Evolutionary conservation across 2,797 vertebrate species (phyloP), one percentile per base, ranked within the genome.

Genomic region (Sarcoramphus papa): DNA sequence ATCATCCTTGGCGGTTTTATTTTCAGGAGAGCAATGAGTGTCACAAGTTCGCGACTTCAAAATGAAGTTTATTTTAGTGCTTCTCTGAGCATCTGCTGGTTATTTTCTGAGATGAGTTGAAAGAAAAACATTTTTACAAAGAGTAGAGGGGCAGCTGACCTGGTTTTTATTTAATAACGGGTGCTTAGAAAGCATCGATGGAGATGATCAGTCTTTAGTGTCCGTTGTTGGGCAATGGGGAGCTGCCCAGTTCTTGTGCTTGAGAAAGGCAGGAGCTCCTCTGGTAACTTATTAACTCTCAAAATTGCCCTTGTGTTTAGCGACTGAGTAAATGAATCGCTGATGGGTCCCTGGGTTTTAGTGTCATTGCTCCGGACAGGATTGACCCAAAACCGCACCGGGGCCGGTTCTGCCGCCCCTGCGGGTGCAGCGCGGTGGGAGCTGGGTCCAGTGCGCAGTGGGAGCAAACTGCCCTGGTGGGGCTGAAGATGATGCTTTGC

Each of bases 1-100:
- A 78, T 97, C 96, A 92, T 76, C 88, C 50, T 90, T 92, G 96
- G 86, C 21, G 25, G 92, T 87, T 97, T 96, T 97, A 91, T 96
- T 96, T 97, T 93, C 95, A n/a, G 50, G 75, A 92, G 96, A 97
- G 93, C 70, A 79, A 65, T 7, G 75, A 43, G 70, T 93, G 88
- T 93, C 93, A 50, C 76, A 14, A 88, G 95, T 95, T 96, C 47
- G 70, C 12, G 79, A 45, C 92, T 92, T 95, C 69, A 76, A 93
- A 96, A 93, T 93, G 59, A 92, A 81, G 91, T 93, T 97, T 94
- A 11, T 96, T 95, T 95, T 82, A 27, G 72, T 73, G 81, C 84
- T 76, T 5, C 53, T 83, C 67, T 48, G 69, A 90, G 63, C 35
- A 6, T 64, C 90, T 73, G 56, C 92, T 73, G 88, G 86, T 41